phyloP scores from a whole-genome alignment of 2,113 vertebrate genomes.

The Grammomys surdaster region DNA sequence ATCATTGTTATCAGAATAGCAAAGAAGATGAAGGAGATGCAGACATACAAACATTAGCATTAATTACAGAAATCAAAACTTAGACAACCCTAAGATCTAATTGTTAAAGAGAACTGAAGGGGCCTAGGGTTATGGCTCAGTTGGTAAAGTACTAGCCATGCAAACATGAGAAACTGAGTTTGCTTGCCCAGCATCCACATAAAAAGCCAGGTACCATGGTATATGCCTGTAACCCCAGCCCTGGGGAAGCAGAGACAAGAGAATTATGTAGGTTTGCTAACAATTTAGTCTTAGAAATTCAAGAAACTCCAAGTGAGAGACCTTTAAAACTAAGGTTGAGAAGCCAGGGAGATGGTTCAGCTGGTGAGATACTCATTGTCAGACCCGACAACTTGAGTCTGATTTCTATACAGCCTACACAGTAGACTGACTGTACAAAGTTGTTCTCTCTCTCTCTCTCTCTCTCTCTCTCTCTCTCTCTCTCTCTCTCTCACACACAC shows the following conservation, averaged over 20 bases:
- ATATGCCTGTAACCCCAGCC: neutral
- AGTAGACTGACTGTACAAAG: neutral
- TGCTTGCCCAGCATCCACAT: neutral
- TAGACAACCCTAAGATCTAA: neutral
- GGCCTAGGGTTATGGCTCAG: neutral
- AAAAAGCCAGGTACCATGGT: neutral
- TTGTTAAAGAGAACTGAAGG: neutral
- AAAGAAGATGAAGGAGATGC: neutral
- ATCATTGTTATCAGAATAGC: neutral
- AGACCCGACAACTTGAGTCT: neutral
- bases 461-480: neutral
- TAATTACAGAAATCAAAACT: constrained; percentile 24
- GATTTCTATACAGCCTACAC: neutral
- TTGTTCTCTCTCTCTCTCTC: neutral
- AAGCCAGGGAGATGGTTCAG: too few species aligned
- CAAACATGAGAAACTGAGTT: neutral
- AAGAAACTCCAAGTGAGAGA: neutral
- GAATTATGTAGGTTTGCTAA: too few species aligned
- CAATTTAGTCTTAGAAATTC: neutral
- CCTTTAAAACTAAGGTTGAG: neutral
- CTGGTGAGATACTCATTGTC: too few species aligned
- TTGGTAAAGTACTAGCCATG: too few species aligned
- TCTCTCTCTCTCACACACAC: neutral
- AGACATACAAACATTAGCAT: neutral
- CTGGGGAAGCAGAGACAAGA: neutral